Conservation (phyloP, 2,888 invertebrate genomes). For the Noctua janthe region DNA sequence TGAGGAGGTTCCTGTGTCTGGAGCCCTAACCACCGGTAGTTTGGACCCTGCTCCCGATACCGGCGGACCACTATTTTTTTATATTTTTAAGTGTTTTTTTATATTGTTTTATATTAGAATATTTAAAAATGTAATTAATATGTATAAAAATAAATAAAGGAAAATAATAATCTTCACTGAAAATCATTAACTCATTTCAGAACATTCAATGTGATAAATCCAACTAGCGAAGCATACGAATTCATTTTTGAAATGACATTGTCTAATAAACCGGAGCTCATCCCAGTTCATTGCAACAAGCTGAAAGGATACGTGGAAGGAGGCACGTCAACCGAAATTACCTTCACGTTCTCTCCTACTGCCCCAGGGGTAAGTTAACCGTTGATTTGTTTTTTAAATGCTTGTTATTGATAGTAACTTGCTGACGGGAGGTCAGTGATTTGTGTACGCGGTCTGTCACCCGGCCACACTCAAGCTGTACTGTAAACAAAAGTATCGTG, state of each 20-base stretch:
- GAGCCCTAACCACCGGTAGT: too few species aligned
- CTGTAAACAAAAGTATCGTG: background rate
- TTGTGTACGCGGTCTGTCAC: background rate
- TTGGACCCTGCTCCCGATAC: too few species aligned
- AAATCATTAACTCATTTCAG: slow-evolving; percentile 77
- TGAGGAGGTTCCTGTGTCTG: too few species aligned
- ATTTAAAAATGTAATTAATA: too few species aligned
- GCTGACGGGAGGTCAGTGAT: background rate
- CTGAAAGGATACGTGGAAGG: slow-evolving; percentile 91
- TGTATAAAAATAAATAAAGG: too few species aligned
- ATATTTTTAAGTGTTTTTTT: too few species aligned
- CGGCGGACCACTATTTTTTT: too few species aligned
- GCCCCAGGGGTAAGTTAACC: slow-evolving; percentile 86
- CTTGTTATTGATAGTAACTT: background rate
- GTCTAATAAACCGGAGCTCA: slow-evolving; percentile 82
- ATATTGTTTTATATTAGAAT: too few species aligned
- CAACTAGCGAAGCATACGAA: slow-evolving; percentile 91
- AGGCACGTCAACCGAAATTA: slow-evolving; percentile 90
- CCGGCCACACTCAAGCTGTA: background rate
- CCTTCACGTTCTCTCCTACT: slow-evolving; percentile 92
- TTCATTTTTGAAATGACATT: slow-evolving; percentile 90
- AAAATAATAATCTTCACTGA: background rate
- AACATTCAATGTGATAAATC: slow-evolving; percentile 92
- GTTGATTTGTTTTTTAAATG: background rate
- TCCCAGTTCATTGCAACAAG: slow-evolving; percentile 91